phyloP scores from a whole-genome alignment of 2,888 invertebrate genomes.

The Rhagium mordax region DNA sequence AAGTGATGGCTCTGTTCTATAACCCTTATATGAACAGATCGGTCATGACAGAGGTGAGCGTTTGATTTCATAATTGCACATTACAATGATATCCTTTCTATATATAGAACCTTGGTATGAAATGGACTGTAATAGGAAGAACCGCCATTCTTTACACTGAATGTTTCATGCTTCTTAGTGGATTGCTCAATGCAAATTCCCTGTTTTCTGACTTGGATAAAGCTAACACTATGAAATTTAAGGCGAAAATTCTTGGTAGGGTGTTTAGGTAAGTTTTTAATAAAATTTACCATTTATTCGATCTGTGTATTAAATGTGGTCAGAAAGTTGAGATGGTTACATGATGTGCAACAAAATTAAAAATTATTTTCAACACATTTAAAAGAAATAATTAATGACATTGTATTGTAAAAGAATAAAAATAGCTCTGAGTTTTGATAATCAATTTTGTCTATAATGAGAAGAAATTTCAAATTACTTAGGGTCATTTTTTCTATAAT shows the following conservation, averaged over 20 bases:
- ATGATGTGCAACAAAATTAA: too few relatives aligned
- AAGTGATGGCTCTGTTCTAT: slow-evolving; percentile 75
- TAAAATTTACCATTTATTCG: too few relatives aligned
- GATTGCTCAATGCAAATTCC: slow-evolving; percentile 74
- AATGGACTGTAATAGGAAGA: slow-evolving; percentile 75
- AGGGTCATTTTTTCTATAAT: too few relatives aligned
- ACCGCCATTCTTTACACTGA: slow-evolving; percentile 78
- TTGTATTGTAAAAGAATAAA: too few relatives aligned
- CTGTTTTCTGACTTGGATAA: slow-evolving; percentile 72
- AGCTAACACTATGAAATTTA: slow-evolving; percentile 71
- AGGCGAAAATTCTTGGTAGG: slow-evolving; percentile 71
- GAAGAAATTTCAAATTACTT: too few relatives aligned
- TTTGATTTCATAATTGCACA: not conserved
- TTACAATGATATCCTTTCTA: slow-evolving; percentile 39
- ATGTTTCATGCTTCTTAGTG: slow-evolving; percentile 75
- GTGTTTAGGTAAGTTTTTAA: slow-evolving; percentile 72
- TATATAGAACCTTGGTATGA: slow-evolving; percentile 67
- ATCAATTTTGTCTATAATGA: too few relatives aligned
- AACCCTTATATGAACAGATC: slow-evolving; percentile 75
- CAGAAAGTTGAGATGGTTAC: too few relatives aligned
- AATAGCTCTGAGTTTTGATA: too few relatives aligned
- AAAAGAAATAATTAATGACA: too few relatives aligned
- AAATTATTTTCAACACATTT: too few relatives aligned
- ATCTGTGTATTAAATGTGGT: too few relatives aligned
- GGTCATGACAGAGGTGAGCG: slow-evolving; percentile 71